Evolutionary conservation across 2,113 vertebrate species (phyloP).

Genomic region (Chamaea fasciata): DNA sequence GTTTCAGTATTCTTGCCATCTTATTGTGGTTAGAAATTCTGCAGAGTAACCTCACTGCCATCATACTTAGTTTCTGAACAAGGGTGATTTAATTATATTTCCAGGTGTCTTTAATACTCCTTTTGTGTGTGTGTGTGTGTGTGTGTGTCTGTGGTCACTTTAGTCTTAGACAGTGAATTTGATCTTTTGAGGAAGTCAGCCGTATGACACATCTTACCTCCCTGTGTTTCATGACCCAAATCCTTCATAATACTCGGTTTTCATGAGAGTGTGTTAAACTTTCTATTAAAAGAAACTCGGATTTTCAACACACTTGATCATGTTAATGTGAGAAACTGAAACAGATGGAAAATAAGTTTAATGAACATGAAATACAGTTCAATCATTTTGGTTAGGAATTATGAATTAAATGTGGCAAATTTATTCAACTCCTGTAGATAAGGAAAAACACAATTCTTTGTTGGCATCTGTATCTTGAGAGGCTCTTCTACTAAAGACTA

Average conservation of each 20-base stretch:
- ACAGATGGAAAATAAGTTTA: not conserved
- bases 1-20: not conserved
- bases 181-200: not conserved
- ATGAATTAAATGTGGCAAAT: not conserved
- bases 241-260: not conserved
- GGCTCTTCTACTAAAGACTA: not conserved
- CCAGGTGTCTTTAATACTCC: not conserved
- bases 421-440: not conserved
- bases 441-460: not conserved
- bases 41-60: not conserved
- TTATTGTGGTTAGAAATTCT: not conserved
- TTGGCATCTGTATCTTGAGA: not conserved
- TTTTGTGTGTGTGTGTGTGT: not conserved
- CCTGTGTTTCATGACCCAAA: not conserved
- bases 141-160: not conserved
- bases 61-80: not conserved
- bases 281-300: not conserved
- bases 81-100: not conserved
- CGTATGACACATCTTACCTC: not conserved
- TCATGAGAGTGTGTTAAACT: not conserved
- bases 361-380: not conserved
- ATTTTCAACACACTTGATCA: not conserved
- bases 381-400: not conserved
- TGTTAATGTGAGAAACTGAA: not conserved
- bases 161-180: not conserved